Base-by-base conservation (phyloP, 1,140 invertebrate genomes). In the Drosophila asahinai region DNA sequence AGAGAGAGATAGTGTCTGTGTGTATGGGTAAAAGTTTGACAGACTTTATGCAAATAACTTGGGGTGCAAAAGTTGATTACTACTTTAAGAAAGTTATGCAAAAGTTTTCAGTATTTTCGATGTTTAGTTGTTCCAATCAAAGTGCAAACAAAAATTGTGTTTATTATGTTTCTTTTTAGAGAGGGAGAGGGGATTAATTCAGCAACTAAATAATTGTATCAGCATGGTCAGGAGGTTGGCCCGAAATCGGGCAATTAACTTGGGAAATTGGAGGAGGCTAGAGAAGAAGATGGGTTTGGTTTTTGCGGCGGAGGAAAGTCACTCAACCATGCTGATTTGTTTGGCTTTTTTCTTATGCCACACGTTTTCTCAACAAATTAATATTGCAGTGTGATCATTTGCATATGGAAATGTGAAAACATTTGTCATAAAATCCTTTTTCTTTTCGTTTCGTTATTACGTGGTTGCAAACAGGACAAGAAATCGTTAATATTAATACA, bases 301-400 rank as follows among this genome's bases (percentile, higher is more conserved):
- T 52, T 52, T 52, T 36, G 22, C 11, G 25, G 38, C 14, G 30
- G 55, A 9, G 52, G 12, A 30, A 22, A 17, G 25, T 52, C 42
- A 42, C 47, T 48, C 36, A 42, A 49, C 49, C 83, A 86, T 86
- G 79, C 75, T 81, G 73, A 77, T 70, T 55, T 45, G 57, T 42
- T 11, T 14, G 54, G n/a, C 45, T 33, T 36, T 40, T 19, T n/a
- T 61, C 17, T 49, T 81, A 71, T 82, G 86, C 65, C 75, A 80
- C 86, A 90, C 65, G 78, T 75, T 80, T 71, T 90, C 90, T 92
- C 86, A 80, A 83, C 81, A 92, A 92, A 89, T 76, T 90, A 92
- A 92, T 92, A 92, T 92, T 92, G 91, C 86, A 91, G 91, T 84
- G 87, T 87, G 67, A 81, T 83, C 65, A 75, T 74, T 84, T 81